Evolutionary conservation across 2,888 invertebrate genomes (phyloP).

Genomic region (Cephus pulcher): DNA sequence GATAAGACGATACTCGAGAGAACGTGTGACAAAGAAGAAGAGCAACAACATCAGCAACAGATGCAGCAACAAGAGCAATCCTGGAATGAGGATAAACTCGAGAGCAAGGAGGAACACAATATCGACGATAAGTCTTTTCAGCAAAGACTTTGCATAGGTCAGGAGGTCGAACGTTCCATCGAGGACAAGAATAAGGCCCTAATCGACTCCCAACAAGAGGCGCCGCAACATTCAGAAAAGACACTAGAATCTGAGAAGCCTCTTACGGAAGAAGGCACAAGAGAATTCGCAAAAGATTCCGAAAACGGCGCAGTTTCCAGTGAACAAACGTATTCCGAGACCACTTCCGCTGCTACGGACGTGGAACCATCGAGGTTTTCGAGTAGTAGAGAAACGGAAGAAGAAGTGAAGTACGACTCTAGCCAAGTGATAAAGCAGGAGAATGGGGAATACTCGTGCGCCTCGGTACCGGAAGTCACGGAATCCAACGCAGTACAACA

Average conservation of each 20-base stretch:
- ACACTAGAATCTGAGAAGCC: neutral
- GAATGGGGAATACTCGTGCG: constrained; percentile 42
- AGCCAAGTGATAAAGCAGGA: constrained; percentile 53
- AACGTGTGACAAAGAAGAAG: constrained; percentile 28
- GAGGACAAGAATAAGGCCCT: neutral
- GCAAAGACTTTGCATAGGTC: constrained; percentile 30
- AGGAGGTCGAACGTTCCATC: neutral
- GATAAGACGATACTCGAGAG: constrained; percentile 42
- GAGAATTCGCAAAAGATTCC: constrained; percentile 10
- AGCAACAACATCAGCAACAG: constrained; percentile 14
- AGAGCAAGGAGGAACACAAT: constrained; percentile 35
- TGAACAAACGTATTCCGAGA: constrained; percentile 12
- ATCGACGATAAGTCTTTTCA: constrained; percentile 58
- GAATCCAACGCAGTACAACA: constrained; percentile 31
- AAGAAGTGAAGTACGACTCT: constrained; percentile 39
- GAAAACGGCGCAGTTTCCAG: neutral
- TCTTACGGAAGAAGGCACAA: constrained; percentile 7
- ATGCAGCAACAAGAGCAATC: constrained; percentile 12
- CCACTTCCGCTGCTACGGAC: neutral
- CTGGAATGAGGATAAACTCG: constrained; percentile 15
- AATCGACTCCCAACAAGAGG: neutral
- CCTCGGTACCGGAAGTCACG: constrained; percentile 32
- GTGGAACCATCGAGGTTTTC: constrained; percentile 1
- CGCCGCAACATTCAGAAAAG: neutral
- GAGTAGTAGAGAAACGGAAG: constrained; percentile 13